Evolutionary conservation across 2,888 invertebrate genomes (phyloP).

Genomic region (Caenorhabditis sp.): DNA sequence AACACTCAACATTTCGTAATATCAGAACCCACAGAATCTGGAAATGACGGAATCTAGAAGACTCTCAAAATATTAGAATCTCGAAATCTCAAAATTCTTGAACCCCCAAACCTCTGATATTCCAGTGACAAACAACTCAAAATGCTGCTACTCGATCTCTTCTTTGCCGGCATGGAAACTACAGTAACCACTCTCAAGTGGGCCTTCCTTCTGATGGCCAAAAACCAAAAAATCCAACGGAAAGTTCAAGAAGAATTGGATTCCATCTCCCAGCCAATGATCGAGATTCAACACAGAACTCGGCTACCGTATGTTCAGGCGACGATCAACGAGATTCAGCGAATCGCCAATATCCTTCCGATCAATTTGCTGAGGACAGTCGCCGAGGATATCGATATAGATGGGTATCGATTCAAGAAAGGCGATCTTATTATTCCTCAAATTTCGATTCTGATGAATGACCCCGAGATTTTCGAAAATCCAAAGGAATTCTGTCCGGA

Average conservation of each 20-base stretch:
- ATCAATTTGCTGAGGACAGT: constrained; percentile 80
- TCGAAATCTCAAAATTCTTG: too few species aligned
- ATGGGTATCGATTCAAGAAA: constrained; percentile 78
- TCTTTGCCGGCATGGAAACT: constrained; percentile 83
- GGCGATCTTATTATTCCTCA: constrained; percentile 82
- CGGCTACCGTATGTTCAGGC: constrained; percentile 79
- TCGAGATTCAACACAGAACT: constrained; percentile 73
- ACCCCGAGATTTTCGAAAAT: constrained; percentile 77
- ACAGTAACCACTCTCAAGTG: constrained; percentile 83
- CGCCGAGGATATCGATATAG: constrained; percentile 76
- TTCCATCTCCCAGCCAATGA: constrained; percentile 47
- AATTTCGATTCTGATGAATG: constrained; percentile 81
- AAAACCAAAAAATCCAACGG: constrained; percentile 61
- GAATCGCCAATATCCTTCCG: constrained; percentile 83
- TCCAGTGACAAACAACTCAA: constrained; percentile 81
- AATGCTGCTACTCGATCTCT: constrained; percentile 82
- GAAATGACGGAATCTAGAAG: too few species aligned
- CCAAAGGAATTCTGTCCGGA: constrained; percentile 81
- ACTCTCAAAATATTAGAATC: too few species aligned
- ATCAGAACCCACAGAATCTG: too few species aligned
- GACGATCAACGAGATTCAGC: constrained; percentile 82
- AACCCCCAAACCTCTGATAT: too few species aligned
- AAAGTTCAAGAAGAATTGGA: constrained; percentile 78
- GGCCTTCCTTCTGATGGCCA: constrained; percentile 79
- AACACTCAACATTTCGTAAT: too few species aligned